Evolutionary conservation across 2,797 vertebrate species (phyloP).

Genomic region (Apogon talboti): DNA sequence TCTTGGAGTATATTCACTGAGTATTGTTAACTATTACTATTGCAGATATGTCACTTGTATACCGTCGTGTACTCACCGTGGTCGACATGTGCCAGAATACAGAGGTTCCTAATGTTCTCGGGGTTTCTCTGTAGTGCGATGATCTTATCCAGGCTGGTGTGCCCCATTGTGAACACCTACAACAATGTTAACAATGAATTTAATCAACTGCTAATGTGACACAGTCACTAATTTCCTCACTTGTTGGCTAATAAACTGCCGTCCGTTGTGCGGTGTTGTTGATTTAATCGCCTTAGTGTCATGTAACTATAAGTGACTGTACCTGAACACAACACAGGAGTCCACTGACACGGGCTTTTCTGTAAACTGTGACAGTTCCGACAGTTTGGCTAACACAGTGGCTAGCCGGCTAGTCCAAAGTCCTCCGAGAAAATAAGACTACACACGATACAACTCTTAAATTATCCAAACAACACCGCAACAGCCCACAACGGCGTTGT

Average conservation of each 20-base stretch:
- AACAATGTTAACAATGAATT: neutral
- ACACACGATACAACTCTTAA: rapidly evolving
- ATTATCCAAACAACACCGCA: neutral
- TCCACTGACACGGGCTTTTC: too few species aligned
- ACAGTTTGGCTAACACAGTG: constrained; percentile 7
- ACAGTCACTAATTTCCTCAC: too few species aligned
- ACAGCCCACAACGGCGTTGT: rapidly evolving
- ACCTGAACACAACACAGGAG: too few species aligned
- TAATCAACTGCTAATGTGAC: too few species aligned
- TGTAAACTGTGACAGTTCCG: neutral
- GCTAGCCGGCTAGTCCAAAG: neutral
- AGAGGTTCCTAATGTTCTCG: constrained; percentile 91
- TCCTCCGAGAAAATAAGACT: neutral
- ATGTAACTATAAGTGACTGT: too few species aligned
- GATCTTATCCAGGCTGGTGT: constrained; percentile 85
- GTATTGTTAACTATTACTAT: too few species aligned
- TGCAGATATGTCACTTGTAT: too few species aligned
- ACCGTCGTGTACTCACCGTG: constrained; percentile 91
- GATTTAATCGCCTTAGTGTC: too few species aligned
- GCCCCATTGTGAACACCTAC: constrained; percentile 81
- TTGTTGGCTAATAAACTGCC: too few species aligned
- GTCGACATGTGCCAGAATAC: constrained; percentile 95
- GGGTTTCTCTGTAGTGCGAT: constrained; percentile 87
- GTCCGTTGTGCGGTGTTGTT: too few species aligned
- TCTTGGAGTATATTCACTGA: too few species aligned